Evolutionary conservation across 2,888 invertebrate species (phyloP).

Genomic region (Dicranocentrus wangi): DNA sequence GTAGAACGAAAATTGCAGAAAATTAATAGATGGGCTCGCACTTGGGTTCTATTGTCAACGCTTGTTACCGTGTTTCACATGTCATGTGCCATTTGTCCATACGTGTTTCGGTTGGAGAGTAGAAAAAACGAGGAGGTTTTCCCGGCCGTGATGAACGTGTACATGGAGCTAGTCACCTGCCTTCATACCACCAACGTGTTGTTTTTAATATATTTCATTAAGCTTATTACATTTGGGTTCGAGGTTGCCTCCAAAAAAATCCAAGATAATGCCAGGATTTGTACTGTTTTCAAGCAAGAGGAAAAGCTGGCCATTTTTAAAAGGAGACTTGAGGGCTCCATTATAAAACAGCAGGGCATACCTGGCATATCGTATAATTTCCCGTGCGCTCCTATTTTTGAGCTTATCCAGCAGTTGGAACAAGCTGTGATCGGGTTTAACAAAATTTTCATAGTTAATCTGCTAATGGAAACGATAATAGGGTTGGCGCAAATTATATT

Average conservation of each 20-base stretch:
- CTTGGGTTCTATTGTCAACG: neutral
- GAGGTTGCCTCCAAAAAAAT: slow-evolving; percentile 14
- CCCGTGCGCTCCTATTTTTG: neutral
- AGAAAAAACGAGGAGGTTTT: slow-evolving; percentile 20
- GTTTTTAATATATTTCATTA: slow-evolving; percentile 26
- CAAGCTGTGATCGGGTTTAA: slow-evolving; percentile 18
- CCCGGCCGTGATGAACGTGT: slow-evolving; percentile 24
- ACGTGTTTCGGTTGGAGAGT: neutral
- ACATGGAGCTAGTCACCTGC: slow-evolving; percentile 20
- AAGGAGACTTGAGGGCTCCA: neutral
- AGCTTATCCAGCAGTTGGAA: slow-evolving; percentile 15
- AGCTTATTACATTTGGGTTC: slow-evolving; percentile 27
- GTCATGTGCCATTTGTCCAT: neutral
- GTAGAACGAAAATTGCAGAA: neutral
- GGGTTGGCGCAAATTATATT: neutral
- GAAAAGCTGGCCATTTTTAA: neutral
- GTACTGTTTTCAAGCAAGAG: neutral
- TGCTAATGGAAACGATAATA: neutral
- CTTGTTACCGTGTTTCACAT: neutral
- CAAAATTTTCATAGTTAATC: slow-evolving; percentile 10
- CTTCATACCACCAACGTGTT: neutral
- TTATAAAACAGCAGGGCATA: neutral
- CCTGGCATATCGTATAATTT: no score
- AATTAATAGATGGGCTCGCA: slow-evolving; percentile 17
- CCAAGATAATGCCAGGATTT: neutral